phyloP scores from a whole-genome alignment of 2,113 vertebrate species.

The Serilophus lunatus region DNA sequence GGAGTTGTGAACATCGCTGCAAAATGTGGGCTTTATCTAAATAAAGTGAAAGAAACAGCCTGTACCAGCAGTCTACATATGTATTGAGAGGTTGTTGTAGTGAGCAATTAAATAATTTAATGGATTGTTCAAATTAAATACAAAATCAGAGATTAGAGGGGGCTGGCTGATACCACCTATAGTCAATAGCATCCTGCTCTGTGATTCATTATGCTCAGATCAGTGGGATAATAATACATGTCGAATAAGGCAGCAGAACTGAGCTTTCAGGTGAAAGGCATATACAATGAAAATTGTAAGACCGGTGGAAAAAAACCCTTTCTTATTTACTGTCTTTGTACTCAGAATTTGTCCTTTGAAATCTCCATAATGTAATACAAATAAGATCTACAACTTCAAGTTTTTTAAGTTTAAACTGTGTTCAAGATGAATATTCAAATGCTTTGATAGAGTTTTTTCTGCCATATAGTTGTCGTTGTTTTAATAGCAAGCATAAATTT shows the following conservation, averaged over 20 bases:
- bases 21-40: neutral
- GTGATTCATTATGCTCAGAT: neutral
- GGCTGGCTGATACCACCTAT: neutral
- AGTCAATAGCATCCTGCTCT: accelerated
- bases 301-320: neutral
- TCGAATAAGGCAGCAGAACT: neutral
- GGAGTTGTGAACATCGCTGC: neutral
- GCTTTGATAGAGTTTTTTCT: neutral
- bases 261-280: neutral
- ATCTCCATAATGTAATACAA: neutral
- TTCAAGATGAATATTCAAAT: neutral
- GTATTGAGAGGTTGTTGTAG: neutral
- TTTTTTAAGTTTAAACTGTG: neutral
- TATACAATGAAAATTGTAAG: neutral
- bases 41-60: neutral
- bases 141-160: neutral
- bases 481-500: conserved; percentile 20
- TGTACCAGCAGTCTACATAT: neutral
- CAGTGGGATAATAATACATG: neutral
- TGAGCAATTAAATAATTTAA: neutral
- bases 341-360: neutral
- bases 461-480: neutral
- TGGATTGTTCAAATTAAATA: neutral
- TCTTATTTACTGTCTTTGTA: neutral
- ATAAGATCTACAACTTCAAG: neutral